Evolutionary conservation across 2,113 vertebrate species (phyloP).

Genomic region (Sterrhoptilus dennistouni): DNA sequence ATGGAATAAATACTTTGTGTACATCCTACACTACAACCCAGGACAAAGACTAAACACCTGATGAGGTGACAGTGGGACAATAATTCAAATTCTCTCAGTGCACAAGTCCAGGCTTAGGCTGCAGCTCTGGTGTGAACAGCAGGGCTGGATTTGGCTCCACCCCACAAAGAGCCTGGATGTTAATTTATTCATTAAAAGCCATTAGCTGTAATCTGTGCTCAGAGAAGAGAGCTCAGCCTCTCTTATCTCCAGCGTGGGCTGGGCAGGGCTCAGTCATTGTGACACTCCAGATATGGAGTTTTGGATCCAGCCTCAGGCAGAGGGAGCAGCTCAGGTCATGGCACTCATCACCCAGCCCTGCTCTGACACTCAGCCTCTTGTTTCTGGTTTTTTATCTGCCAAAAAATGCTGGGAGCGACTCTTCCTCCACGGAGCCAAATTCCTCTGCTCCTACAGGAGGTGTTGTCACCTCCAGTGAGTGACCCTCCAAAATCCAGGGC

Average conservation of each 20-base stretch:
- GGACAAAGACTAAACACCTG: not conserved
- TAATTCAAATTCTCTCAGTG: not conserved
- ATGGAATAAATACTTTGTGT: too few species aligned
- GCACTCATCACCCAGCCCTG: not conserved
- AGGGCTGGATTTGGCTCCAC: not conserved
- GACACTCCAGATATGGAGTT: accelerated
- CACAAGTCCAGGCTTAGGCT: not conserved
- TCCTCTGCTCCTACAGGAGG: not conserved
- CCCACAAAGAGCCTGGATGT: not conserved
- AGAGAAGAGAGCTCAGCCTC: not conserved
- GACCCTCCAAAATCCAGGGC: not conserved
- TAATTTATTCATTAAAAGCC: not conserved
- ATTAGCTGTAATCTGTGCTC: not conserved
- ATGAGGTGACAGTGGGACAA: not conserved
- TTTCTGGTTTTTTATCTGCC: not conserved
- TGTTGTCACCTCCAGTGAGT: not conserved
- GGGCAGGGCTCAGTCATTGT: not conserved
- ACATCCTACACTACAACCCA: too few species aligned
- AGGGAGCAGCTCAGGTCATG: accelerated
- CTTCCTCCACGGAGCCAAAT: not conserved
- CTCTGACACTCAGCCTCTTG: not conserved
- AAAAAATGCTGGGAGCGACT: not conserved
- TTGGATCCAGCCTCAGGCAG: accelerated
- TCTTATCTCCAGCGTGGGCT: not conserved
- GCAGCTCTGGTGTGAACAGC: not conserved